phyloP scores from a whole-genome alignment of 2,797 vertebrate genomes.

The Ctenochaetus hawaiiensis region DNA sequence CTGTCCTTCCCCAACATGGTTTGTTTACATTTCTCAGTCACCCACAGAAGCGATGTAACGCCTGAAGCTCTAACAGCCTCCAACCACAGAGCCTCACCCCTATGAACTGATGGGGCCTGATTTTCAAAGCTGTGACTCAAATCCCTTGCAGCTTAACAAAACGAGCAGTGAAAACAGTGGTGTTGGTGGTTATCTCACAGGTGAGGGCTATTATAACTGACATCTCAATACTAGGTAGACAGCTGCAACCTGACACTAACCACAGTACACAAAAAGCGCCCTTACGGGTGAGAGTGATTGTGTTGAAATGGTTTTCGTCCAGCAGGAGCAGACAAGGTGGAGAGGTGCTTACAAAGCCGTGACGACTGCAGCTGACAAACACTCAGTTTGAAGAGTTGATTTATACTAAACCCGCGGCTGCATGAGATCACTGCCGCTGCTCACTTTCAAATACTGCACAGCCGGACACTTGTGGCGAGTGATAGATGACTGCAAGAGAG shows the following conservation, averaged over 20 bases:
- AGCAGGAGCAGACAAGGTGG: slow-evolving; percentile 23
- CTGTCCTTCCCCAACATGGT: slow-evolving; percentile 73
- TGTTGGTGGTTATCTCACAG: slow-evolving; percentile 76
- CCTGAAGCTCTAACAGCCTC: slow-evolving; percentile 68
- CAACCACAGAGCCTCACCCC: slow-evolving; percentile 76
- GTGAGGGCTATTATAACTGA: slow-evolving; percentile 79
- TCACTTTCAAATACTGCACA: slow-evolving; percentile 15
- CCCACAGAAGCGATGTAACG: slow-evolving; percentile 77
- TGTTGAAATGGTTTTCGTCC: slow-evolving; percentile 50
- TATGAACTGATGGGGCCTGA: slow-evolving; percentile 59
- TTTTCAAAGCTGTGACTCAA: slow-evolving; percentile 76
- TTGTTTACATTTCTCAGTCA: slow-evolving; percentile 85
- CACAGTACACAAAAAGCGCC: slow-evolving; percentile 39
- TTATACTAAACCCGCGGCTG: slow-evolving; percentile 16
- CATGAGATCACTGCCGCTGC: slow-evolving; percentile 36
- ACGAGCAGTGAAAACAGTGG: slow-evolving; percentile 71
- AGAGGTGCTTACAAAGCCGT: slow-evolving; percentile 39
- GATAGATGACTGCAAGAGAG: slow-evolving; percentile 9
- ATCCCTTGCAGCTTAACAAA: slow-evolving; percentile 75
- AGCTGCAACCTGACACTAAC: slow-evolving; percentile 65
- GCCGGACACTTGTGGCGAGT: slow-evolving; percentile 32
- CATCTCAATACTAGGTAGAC: slow-evolving; percentile 59
- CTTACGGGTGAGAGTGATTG: slow-evolving; percentile 59
- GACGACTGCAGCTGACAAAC: slow-evolving; percentile 45
- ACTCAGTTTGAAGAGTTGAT: slow-evolving; percentile 31